A percentile compares a stretch with the other conserved stretches of the same genome.
Evolutionary conservation across 2,888 invertebrate genomes (phyloP).

Genomic region (Balanococcus diminutus): DNA sequence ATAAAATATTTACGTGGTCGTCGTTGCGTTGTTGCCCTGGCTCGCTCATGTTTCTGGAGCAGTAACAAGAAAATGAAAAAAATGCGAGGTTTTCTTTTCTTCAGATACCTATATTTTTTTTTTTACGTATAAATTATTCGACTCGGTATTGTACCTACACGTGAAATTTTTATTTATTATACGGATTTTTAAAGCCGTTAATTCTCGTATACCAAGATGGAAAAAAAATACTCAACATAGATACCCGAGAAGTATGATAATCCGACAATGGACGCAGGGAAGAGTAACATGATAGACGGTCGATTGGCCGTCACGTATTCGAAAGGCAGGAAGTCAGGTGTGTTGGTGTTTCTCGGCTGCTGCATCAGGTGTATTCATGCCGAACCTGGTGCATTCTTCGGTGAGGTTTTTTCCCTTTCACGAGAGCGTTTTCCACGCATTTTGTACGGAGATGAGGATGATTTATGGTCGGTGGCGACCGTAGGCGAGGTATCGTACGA

Average conservation of each 20-base stretch:
- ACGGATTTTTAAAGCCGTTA: neutral
- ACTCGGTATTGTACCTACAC: neutral
- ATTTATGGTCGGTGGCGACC: neutral
- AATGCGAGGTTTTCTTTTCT: neutral
- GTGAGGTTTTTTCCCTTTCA: neutral
- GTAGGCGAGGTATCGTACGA: neutral
- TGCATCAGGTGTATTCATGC: constrained; percentile 50
- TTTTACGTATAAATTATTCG: neutral
- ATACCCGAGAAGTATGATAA: neutral
- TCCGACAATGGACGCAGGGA: neutral
- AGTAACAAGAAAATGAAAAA: neutral
- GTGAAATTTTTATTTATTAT: constrained; percentile 26
- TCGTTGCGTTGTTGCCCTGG: neutral
- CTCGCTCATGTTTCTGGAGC: neutral
- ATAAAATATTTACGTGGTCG: neutral
- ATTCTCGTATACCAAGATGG: neutral
- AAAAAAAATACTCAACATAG: neutral
- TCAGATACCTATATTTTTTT: neutral
- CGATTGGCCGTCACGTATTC: constrained; percentile 46
- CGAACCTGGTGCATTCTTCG: constrained; percentile 40
- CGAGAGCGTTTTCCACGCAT: neutral
- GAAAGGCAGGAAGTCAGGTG: constrained; percentile 52
- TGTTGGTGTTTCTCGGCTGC: constrained; percentile 9
- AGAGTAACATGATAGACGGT: constrained; percentile 35
- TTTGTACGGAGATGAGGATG: neutral